Percentiles rank a stretch among this genome's conserved stretches.
phyloP scores from a whole-genome alignment of 1,140 invertebrate genomes.

The Zaprionus vittiger region DNA sequence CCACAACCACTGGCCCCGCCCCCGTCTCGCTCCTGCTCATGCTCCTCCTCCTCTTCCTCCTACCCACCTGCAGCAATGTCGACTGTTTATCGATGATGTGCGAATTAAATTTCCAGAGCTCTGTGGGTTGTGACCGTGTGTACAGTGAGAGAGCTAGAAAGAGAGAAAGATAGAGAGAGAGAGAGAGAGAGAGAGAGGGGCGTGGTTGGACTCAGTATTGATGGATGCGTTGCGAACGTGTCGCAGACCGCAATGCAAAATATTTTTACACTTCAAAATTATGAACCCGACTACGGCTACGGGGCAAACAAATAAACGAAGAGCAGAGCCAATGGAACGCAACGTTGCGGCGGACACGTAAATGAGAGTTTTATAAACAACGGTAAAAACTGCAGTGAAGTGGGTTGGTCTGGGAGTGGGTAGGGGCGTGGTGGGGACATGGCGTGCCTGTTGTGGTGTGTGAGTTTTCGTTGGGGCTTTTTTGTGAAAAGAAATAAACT shows the following conservation, averaged over 20 bases:
- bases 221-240: slow-evolving; percentile 72
- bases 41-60: not conserved
- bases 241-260: slow-evolving; percentile 70
- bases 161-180: slow-evolving; percentile 2
- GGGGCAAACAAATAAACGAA: slow-evolving; percentile 71
- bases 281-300: slow-evolving; percentile 38
- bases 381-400: slow-evolving; percentile 40
- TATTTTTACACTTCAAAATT: slow-evolving; percentile 75
- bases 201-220: slow-evolving; percentile 46
- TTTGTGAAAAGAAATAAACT: slow-evolving; percentile 38
- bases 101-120: slow-evolving; percentile 69
- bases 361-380: slow-evolving; percentile 54
- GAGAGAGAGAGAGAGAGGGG: slow-evolving; percentile 4
- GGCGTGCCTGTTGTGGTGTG: not conserved
- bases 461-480: not conserved
- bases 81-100: slow-evolving; percentile 77
- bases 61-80: slow-evolving; percentile 26
- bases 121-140: slow-evolving; percentile 6
- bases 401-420: not conserved
- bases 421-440: not conserved
- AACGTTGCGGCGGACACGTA: slow-evolving; percentile 59
- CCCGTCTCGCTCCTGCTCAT: too few species aligned
- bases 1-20: not conserved
- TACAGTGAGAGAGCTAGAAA: too few species aligned
- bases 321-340: slow-evolving; percentile 33